phyloP scores from a whole-genome alignment of 2,888 invertebrate genomes.

The Drosophila sordidapex region DNA sequence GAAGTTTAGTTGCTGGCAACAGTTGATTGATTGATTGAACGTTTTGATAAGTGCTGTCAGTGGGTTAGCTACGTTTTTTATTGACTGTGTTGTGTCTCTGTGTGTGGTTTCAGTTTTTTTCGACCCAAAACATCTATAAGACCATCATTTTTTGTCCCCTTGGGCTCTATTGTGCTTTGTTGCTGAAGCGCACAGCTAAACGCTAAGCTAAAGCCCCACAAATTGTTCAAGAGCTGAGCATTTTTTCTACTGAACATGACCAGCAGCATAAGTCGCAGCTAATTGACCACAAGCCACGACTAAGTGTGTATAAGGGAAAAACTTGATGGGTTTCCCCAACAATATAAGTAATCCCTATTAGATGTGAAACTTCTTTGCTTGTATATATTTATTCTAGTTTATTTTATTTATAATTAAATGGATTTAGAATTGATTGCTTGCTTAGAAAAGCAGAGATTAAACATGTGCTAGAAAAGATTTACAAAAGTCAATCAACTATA shows the following conservation, averaged over 20 bases:
- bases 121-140: slow-evolving; percentile 14
- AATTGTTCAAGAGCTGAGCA: slow-evolving; percentile 18
- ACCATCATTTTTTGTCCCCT: not conserved
- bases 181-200: slow-evolving; percentile 20
- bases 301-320: not conserved
- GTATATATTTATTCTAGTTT: not conserved
- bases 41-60: slow-evolving; percentile 76
- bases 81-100: slow-evolving; percentile 28
- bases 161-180: slow-evolving; percentile 12
- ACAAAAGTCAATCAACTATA: not conserved
- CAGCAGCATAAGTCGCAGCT: slow-evolving; percentile 28
- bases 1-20: slow-evolving; percentile 71
- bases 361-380: not conserved
- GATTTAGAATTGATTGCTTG: not conserved
- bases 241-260: not conserved
- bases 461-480: not conserved
- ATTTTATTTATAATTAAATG: not conserved
- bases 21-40: slow-evolving; percentile 78
- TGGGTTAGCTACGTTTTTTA: slow-evolving; percentile 66
- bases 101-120: slow-evolving; percentile 30
- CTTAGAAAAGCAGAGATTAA: not conserved
- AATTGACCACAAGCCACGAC: slow-evolving; percentile 46
- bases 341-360: slow-evolving; percentile 5
- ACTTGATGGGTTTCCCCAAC: not conserved
- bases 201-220: slow-evolving; percentile 26